phyloP scores from a whole-genome alignment of 2,797 vertebrate species.

The Gymnopithys bicolor region DNA sequence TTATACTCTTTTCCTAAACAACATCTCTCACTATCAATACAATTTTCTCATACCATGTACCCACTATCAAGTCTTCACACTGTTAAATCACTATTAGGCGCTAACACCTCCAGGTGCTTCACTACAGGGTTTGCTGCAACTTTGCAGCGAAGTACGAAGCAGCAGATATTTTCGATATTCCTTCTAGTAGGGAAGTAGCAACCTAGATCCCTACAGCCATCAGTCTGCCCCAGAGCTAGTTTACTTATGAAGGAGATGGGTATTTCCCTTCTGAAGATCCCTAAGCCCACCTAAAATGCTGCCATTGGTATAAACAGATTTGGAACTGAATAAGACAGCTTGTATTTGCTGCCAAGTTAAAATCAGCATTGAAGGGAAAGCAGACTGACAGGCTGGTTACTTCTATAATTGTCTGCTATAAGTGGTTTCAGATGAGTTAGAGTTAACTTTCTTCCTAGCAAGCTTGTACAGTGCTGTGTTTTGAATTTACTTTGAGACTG shows the following conservation, averaged over 20 bases:
- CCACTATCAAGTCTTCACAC: not conserved
- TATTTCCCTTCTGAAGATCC: not conserved
- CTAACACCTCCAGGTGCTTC: not conserved
- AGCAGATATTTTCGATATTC: not conserved
- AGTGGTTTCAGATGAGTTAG: not conserved
- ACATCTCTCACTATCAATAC: not conserved
- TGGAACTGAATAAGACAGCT: not conserved
- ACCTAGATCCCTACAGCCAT: not conserved
- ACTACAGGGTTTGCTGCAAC: not conserved
- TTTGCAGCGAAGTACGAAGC: not conserved
- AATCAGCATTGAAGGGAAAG: not conserved
- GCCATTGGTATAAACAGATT: not conserved
- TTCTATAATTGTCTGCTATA: not conserved
- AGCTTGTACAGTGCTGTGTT: not conserved
- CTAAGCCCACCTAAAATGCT: not conserved
- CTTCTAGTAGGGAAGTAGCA: not conserved
- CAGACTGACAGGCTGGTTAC: not conserved
- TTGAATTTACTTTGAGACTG: not conserved
- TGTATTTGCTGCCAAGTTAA: not conserved
- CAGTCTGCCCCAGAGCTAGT: not conserved
- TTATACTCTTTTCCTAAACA: not conserved
- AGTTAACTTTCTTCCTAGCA: fast-evolving
- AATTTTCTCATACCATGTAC: not conserved
- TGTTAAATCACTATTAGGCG: not conserved
- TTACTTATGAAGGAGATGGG: not conserved